phyloP scores from a whole-genome alignment of 2,797 vertebrate species.

The Neoniphon sammara region DNA sequence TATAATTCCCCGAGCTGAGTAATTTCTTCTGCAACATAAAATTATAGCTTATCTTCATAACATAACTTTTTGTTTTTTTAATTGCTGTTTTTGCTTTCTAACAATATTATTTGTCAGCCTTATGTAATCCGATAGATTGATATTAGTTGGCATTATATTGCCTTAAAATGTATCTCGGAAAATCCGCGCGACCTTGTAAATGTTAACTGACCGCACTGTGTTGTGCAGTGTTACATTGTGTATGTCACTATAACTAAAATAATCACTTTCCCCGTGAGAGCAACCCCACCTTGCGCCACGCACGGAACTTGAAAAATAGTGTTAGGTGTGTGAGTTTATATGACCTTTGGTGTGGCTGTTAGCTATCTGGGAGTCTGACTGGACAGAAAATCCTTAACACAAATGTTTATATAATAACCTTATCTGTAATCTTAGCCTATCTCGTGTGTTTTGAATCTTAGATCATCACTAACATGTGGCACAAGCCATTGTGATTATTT shows the following conservation, averaged over 20 bases:
- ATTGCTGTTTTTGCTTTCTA: slow-evolving; percentile 1
- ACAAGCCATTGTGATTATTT: background rate
- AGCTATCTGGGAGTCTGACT: slow-evolving; percentile 6
- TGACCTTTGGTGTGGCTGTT: slow-evolving; percentile 62
- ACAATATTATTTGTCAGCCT: background rate
- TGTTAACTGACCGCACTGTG: background rate
- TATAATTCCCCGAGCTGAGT: background rate
- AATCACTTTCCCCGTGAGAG: slow-evolving; percentile 24
- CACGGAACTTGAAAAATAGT: slow-evolving; percentile 16
- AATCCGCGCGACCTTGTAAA: background rate
- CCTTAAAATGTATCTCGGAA: background rate
- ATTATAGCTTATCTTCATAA: background rate
- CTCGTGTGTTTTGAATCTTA: slow-evolving; percentile 16
- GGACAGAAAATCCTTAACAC: slow-evolving; percentile 38
- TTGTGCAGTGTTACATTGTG: background rate
- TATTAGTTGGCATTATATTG: background rate
- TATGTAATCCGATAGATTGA: background rate
- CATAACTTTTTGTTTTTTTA: background rate
- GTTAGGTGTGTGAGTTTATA: slow-evolving; percentile 42
- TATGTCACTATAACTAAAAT: background rate
- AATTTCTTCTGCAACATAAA: background rate
- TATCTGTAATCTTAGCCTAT: slow-evolving; percentile 39
- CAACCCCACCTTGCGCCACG: slow-evolving; percentile 3
- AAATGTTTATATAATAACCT: slow-evolving; percentile 50
- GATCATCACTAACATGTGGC: slow-evolving; percentile 23